Base-by-base conservation (phyloP, 53 echinoderm and acorn worm species). In the Echinarachnius parma region DNA sequence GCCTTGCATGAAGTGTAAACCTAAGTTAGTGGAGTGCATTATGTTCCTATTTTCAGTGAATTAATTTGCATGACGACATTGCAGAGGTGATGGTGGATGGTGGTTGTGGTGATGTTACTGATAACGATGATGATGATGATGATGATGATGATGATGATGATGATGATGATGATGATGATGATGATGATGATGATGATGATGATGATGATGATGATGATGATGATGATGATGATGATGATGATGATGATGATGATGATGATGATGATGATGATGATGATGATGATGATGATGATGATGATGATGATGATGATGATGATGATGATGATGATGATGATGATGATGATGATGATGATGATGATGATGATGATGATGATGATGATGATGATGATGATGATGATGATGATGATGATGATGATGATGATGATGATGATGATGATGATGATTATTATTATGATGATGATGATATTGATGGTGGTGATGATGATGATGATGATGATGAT, bases 131-230 rank as follows among this genome's bases (percentile, higher is more conserved):
- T 45, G 46, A 45, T 45, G 46, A 45, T 45, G 46, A 45, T 45
- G 46, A 45, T 45, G 46, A 45, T 45, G 46, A 45, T 45, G 46
- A 45, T 45, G 46, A 45, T 45, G 46, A 45, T 45, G 46, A 45
- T 45, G 46, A 45, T 45, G 46, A 45, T 45, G 46, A 45, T 45
- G 46, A 45, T 45, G 46, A 45, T 45, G 46, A 45, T 45, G 46
- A 45, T 45, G 46, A 45, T 45, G 46, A 45, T 45, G 46, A 45
- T 45, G 46, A 45, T 45, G 46, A 45, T 45, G 46, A 45, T 45
- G 46, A 45, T 45, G 46, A 45, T 45, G 46, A 45, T 45, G 46
- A 45, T 45, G 46, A 45, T 45, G 46, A 45, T 45, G 46, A 45
- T 45, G 46, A 45, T 45, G 46, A 45, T 45, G 46, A 45, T 45